A percentile compares a stretch with the other conserved stretches of the same genome.
phyloP scores from a whole-genome alignment of 2,888 invertebrate species.

The Griposia aprilina region DNA sequence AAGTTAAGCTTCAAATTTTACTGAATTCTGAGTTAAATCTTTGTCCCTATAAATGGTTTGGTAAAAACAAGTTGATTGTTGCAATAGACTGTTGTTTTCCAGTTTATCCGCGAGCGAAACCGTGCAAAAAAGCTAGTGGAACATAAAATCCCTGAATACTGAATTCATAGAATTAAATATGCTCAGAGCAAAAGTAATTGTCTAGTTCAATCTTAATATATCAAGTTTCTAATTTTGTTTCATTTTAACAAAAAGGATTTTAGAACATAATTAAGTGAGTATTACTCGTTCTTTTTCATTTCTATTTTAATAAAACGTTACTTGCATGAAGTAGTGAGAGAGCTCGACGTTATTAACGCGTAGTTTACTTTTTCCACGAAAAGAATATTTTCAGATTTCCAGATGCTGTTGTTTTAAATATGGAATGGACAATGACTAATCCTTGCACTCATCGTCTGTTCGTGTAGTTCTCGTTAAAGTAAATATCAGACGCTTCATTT shows the following conservation, averaged over 20 bases:
- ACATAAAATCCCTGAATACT: slow-evolving; percentile 24
- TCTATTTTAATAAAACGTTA: slow-evolving; percentile 16
- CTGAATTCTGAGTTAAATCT: no score
- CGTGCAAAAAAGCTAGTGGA: background rate
- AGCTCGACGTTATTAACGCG: background rate
- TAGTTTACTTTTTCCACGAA: background rate
- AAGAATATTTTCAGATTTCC: background rate
- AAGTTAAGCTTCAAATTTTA: no score
- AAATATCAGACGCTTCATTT: background rate
- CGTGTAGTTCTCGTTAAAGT: background rate
- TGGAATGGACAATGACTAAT: background rate
- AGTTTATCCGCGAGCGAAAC: background rate
- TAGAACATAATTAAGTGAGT: slow-evolving; percentile 27
- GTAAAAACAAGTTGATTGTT: no score
- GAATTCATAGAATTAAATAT: slow-evolving; percentile 22
- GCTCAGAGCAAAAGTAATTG: slow-evolving; percentile 32
- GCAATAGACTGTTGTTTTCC: no score
- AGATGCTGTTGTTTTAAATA: slow-evolving; percentile 8
- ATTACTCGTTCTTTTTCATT: slow-evolving; percentile 22
- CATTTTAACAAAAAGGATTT: slow-evolving; percentile 32
- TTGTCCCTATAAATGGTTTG: no score
- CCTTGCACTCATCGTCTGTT: background rate
- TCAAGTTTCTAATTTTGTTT: slow-evolving; percentile 39
- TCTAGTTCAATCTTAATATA: slow-evolving; percentile 39
- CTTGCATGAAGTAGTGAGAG: slow-evolving; percentile 6